phyloP scores from a whole-genome alignment of 2,113 vertebrate genomes.

The Oreochromis niloticus region DNA sequence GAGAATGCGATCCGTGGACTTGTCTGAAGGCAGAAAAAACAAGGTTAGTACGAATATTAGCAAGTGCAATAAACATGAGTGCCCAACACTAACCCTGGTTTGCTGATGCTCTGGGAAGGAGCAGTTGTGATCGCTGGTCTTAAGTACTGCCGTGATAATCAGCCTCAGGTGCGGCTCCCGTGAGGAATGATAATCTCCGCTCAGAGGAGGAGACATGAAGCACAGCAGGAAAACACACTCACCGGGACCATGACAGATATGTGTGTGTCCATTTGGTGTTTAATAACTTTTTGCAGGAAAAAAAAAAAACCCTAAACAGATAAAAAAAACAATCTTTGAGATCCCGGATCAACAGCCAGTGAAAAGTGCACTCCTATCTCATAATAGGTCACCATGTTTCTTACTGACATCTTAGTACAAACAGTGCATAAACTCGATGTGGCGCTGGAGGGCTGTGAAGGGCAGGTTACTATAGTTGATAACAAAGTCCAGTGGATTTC shows the following conservation, averaged over 20 bases:
- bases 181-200: neutral
- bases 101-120: neutral
- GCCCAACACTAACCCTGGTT: fast-evolving
- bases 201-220: neutral
- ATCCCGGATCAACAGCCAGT: neutral
- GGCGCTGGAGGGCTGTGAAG: neutral
- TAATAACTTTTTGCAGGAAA: neutral
- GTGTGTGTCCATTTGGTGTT: neutral
- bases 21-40: neutral
- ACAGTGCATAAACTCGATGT: neutral
- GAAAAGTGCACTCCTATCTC: neutral
- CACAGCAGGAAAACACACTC: neutral
- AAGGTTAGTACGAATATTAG: neutral
- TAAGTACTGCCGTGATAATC: neutral
- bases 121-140: neutral
- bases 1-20: neutral
- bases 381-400: neutral
- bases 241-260: neutral
- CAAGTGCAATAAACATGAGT: neutral
- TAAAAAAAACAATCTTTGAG: neutral
- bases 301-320: neutral
- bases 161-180: neutral
- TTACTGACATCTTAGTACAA: neutral
- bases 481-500: neutral
- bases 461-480: neutral